Percentiles rank a stretch among this genome's conserved stretches.
Evolutionary conservation across 2,888 invertebrate species (phyloP).

Genomic region (Ophion ventricosus): DNA sequence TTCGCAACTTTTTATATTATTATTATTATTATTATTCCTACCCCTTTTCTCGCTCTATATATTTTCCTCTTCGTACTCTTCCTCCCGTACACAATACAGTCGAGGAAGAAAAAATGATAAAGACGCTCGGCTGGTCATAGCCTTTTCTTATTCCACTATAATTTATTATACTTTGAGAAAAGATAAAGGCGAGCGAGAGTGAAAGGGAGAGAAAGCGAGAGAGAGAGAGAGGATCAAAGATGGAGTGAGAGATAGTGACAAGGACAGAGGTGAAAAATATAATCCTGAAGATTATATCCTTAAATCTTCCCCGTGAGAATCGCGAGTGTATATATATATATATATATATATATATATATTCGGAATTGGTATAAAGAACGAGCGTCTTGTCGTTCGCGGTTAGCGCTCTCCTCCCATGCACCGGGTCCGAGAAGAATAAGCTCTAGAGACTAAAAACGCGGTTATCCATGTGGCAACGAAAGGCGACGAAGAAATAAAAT

Average conservation of each 20-base stretch:
- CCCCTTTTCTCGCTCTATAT: slow-evolving; percentile 5
- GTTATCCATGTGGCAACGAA: slow-evolving; percentile 56
- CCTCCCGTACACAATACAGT: slow-evolving; percentile 49
- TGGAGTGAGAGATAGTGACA: slow-evolving; percentile 53
- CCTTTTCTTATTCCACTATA: slow-evolving; percentile 46
- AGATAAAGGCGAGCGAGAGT: slow-evolving; percentile 18
- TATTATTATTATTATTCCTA: slow-evolving; percentile 2
- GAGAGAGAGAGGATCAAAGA: slow-evolving; percentile 11
- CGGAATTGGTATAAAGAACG: slow-evolving; percentile 63
- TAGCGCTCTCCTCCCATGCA: slow-evolving; percentile 38
- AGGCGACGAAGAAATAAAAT: slow-evolving; percentile 24
- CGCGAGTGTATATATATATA: slow-evolving; percentile 39
- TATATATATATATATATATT: slow-evolving; percentile 38
- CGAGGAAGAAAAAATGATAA: slow-evolving; percentile 31
- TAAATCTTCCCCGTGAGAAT: slow-evolving; percentile 56
- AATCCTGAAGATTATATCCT: slow-evolving; percentile 61
- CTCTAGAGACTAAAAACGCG: slow-evolving; percentile 62
- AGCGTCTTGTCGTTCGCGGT: slow-evolving; percentile 63
- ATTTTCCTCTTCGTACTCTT: slow-evolving; percentile 33
- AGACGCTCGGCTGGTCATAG: slow-evolving; percentile 44
- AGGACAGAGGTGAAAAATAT: slow-evolving; percentile 61
- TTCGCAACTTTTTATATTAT: slow-evolving; percentile 46
- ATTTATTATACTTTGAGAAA: slow-evolving; percentile 53
- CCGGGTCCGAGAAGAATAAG: slow-evolving; percentile 61
- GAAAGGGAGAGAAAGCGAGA: background rate